A percentile compares a stretch with the other conserved stretches of the same genome.
phyloP scores from a whole-genome alignment of 2,888 invertebrate genomes.

The Omphaloscelis lunosa region DNA sequence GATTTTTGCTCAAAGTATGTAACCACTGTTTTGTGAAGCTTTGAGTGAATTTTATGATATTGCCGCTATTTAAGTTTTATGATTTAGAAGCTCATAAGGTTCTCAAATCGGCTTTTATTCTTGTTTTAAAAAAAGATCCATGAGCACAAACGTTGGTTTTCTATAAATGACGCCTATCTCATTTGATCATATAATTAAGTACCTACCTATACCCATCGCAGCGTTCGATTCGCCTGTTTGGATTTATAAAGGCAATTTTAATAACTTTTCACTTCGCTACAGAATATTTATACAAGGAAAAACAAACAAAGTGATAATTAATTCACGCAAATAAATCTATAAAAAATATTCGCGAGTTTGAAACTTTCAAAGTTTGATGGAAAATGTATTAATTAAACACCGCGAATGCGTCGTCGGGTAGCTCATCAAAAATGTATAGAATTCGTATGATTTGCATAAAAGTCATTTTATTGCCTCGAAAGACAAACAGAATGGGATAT shows the following conservation, averaged over 20 bases:
- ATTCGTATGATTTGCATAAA: conserved; percentile 91
- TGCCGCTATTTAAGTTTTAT: conserved; percentile 15
- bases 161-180: neutral
- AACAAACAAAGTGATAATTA: conserved; percentile 48
- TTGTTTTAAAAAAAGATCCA: neutral
- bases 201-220: neutral
- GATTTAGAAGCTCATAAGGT: conserved; percentile 2
- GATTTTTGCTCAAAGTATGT: conserved; percentile 59
- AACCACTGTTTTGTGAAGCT: conserved; percentile 2
- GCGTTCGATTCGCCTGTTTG: neutral
- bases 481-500: conserved; percentile 90
- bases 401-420: conserved; percentile 82
- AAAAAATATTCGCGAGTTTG: conserved; percentile 75
- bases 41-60: neutral
- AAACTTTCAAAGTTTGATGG: conserved; percentile 85
- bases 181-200: neutral
- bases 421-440: conserved; percentile 91
- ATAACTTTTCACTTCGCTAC: conserved; percentile 22
- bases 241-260: conserved; percentile 17
- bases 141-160: neutral
- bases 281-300: conserved; percentile 37
- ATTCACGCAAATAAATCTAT: conserved; percentile 65
- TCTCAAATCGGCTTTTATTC: neutral
- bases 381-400: conserved; percentile 89
- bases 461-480: conserved; percentile 90